Evolutionary conservation across 2,888 invertebrate species (phyloP).

Genomic region (Caenorhabditis drosophilae): DNA sequence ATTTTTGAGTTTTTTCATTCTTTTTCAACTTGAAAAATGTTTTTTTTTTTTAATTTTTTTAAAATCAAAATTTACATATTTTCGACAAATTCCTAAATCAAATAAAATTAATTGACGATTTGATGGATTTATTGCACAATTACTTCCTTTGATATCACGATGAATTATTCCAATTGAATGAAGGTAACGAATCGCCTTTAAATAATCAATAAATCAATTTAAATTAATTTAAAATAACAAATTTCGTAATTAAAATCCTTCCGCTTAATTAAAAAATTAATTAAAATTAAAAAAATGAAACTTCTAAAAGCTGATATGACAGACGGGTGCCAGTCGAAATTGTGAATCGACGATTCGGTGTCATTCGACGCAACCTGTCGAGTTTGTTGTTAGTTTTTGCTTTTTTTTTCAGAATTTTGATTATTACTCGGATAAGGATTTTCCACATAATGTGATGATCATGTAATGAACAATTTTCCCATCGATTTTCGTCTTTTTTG

Average conservation of each 20-base stretch:
- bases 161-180: background rate
- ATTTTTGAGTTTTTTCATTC: background rate
- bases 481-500: background rate
- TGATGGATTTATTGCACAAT: background rate
- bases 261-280: too few relatives aligned
- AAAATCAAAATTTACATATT: background rate
- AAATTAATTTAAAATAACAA: background rate
- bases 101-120: background rate
- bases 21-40: background rate
- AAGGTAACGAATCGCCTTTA: background rate
- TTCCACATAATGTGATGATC: background rate
- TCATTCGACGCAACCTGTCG: background rate
- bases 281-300: background rate
- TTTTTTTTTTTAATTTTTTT: background rate
- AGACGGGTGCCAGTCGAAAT: background rate
- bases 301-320: background rate
- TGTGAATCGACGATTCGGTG: background rate
- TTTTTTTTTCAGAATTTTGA: background rate
- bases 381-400: too few relatives aligned
- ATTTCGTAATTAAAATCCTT: too few relatives aligned
- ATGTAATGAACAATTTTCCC: background rate
- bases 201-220: too few relatives aligned
- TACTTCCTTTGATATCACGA: background rate
- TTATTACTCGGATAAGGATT: background rate
- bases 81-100: background rate